These are phyloP conservation scores for Diarsia brunnea DNA, from an alignment of 2,888 invertebrate genomes.

Conservation along the genomic window DNA sequence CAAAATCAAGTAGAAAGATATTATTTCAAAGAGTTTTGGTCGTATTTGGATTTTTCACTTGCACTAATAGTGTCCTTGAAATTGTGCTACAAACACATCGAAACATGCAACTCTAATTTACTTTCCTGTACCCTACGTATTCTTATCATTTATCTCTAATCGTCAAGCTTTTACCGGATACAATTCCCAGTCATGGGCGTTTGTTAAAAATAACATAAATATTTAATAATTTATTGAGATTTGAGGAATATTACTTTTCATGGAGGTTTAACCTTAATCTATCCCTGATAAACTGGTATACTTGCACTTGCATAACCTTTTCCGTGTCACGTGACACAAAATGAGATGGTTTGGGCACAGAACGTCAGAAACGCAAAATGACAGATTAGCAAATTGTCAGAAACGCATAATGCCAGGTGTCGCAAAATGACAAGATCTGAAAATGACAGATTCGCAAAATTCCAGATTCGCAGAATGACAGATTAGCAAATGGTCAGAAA, in stretches of 20 bases:
- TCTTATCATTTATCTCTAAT: slow-evolving; percentile 20
- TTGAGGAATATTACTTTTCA: slow-evolving; percentile 53
- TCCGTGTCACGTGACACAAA: slow-evolving; percentile 23
- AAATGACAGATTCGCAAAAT: too few species aligned
- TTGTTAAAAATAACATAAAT: slow-evolving; percentile 19
- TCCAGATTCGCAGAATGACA: too few species aligned
- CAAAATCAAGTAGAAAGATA: slow-evolving; percentile 8
- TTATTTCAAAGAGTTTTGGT: slow-evolving; percentile 3
- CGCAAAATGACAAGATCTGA: too few species aligned
- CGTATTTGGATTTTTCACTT: slow-evolving; percentile 18
- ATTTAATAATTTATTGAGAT: slow-evolving; percentile 25
- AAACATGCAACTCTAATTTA: slow-evolving; percentile 14
- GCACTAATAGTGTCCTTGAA: slow-evolving; percentile 17
- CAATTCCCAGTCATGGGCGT: slow-evolving; percentile 14
- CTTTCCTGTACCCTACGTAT: slow-evolving; percentile 11
- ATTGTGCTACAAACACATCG: slow-evolving; percentile 25
- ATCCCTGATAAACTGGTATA: slow-evolving; percentile 11
- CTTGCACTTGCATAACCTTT: slow-evolving; percentile 10
- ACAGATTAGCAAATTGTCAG: too few species aligned
- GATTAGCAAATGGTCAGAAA: too few species aligned
- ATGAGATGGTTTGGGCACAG: too few species aligned
- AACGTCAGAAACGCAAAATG: too few species aligned
- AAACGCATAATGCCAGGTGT: too few species aligned
- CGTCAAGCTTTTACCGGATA: slow-evolving; percentile 9
- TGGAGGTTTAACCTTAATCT: slow-evolving; percentile 40